Conservation (phyloP, 2,888 invertebrate species). For the Dolichopus griseipennis region DNA sequence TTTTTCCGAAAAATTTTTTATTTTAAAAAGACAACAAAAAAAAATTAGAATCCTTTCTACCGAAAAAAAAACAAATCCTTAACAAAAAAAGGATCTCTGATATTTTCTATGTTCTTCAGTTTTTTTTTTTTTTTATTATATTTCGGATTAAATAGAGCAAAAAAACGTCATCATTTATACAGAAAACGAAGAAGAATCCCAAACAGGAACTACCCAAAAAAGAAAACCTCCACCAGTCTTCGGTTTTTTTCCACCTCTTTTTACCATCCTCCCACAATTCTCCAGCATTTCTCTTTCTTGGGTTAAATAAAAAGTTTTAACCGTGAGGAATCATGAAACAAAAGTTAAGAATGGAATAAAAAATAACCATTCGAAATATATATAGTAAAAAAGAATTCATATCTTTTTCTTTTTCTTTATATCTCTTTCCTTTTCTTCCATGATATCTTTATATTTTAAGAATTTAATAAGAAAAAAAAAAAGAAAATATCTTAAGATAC, state of each 20-base stretch:
- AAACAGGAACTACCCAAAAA: not conserved
- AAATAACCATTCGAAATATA: no score
- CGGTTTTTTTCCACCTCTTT: no score
- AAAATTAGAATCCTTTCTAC: no score
- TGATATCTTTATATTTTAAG: not conserved
- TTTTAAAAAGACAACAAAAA: no score
- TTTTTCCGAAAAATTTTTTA: no score
- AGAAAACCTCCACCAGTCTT: not conserved
- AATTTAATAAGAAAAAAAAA: not conserved
- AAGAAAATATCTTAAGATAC: no score
- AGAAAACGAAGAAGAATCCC: not conserved
- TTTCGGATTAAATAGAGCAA: constrained; percentile 3
- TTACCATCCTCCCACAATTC: no score
- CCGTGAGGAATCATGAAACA: not conserved
- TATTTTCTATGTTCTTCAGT: not conserved
- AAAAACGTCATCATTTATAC: not conserved
- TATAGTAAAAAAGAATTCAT: not conserved
- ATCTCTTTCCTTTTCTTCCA: not conserved
- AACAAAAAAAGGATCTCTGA: not conserved
- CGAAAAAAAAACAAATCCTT: not conserved
- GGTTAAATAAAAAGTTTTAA: not conserved
- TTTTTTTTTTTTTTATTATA: not conserved
- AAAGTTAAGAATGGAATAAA: not conserved
- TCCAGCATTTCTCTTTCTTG: no score
- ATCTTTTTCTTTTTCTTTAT: not conserved